Evolutionary conservation across 2,797 vertebrate genomes (phyloP).

Genomic region (Darevskia mixta): DNA sequence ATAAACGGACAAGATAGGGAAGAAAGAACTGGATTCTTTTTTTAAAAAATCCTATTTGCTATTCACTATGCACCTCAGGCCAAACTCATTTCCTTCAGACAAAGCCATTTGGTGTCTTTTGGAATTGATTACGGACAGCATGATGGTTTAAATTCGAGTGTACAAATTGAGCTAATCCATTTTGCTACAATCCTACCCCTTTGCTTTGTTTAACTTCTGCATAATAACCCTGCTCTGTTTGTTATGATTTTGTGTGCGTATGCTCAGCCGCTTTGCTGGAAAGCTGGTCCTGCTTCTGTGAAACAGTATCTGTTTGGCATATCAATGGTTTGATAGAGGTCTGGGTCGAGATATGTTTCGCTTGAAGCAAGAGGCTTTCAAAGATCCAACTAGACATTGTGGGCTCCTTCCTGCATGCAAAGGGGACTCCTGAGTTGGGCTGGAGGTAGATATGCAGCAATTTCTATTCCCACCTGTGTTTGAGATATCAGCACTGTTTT

Average conservation of each 20-base stretch:
- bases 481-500: too few species aligned
- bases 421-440: neutral
- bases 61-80: conserved; percentile 30
- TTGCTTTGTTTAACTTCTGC: conserved; percentile 27
- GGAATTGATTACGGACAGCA: conserved; percentile 36
- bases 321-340: neutral
- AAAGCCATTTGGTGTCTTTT: conserved; percentile 35
- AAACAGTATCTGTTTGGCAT: conserved; percentile 25
- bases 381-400: neutral
- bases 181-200: conserved; percentile 44
- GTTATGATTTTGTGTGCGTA: conserved; percentile 43
- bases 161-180: conserved; percentile 39
- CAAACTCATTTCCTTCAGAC: conserved; percentile 46
- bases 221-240: conserved; percentile 26
- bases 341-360: neutral
- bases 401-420: too few species aligned
- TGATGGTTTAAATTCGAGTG: conserved; percentile 37
- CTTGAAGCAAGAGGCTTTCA: neutral
- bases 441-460: neutral
- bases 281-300: conserved; percentile 43
- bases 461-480: too few species aligned
- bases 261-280: conserved; percentile 21
- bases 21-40: neutral
- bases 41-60: conserved; percentile 20
- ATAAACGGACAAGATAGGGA: neutral